A percentile compares a stretch with the other conserved stretches of the same genome.
phyloP scores from a whole-genome alignment of 2,797 vertebrate genomes.

The Sternarchorhynchus goeldii region DNA sequence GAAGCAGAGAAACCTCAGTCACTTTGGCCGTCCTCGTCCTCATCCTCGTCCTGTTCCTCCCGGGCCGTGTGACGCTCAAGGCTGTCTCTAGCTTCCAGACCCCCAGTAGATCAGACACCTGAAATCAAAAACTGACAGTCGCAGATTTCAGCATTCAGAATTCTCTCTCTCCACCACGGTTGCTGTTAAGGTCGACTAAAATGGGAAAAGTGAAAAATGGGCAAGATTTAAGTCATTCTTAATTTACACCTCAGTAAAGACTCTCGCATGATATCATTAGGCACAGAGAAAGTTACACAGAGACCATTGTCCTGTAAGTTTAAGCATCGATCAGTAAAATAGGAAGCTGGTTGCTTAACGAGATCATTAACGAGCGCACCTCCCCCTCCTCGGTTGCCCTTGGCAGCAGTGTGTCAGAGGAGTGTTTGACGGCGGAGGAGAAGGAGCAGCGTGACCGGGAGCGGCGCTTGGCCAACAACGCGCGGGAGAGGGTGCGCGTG shows the following conservation, averaged over 20 bases:
- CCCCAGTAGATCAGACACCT: not conserved
- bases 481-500: constrained; percentile 95
- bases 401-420: constrained; percentile 79
- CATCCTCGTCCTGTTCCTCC: not conserved
- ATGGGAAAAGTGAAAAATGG: not conserved
- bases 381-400: constrained; percentile 52
- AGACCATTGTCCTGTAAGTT: not conserved
- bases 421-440: constrained; percentile 94
- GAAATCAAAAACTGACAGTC: not conserved
- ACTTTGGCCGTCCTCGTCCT: not conserved
- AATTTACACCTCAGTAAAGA: no score
- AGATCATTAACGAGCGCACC: constrained; percentile 61
- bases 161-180: not conserved
- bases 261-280: no score
- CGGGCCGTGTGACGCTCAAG: not conserved
- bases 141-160: not conserved
- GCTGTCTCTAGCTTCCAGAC: not conserved
- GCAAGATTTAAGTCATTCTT: not conserved
- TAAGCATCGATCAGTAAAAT: not conserved
- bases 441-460: constrained; percentile 98
- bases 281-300: no score
- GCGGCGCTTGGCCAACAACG: constrained; percentile 96
- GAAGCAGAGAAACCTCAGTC: constrained; percentile 4
- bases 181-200: not conserved
- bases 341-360: constrained; percentile 60